These are phyloP conservation scores for Helostoma temminkii DNA, from an alignment of 2,797 vertebrate species.

Conservation along the genomic window DNA sequence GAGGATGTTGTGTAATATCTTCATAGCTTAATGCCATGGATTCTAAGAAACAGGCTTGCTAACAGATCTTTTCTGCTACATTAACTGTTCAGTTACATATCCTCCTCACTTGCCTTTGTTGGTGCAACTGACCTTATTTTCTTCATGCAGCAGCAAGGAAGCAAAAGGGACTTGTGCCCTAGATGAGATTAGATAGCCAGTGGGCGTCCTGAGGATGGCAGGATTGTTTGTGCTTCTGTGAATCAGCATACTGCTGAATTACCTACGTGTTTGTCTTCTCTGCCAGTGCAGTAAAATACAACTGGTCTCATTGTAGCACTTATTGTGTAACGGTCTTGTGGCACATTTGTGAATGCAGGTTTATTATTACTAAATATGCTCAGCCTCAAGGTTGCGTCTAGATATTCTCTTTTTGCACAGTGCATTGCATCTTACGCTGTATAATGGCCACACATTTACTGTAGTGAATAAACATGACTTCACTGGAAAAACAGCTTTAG, in stretches of 20 bases:
- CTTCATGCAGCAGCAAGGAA: constrained; percentile 2
- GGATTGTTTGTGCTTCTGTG: constrained; percentile 31
- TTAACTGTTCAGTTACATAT: constrained; percentile 9
- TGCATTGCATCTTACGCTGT: too few species aligned
- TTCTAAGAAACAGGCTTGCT: constrained; percentile 12
- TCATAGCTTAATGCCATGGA: background rate
- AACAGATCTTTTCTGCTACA: background rate
- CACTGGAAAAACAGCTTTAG: constrained; percentile 26
- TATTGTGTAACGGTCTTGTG: constrained; percentile 50
- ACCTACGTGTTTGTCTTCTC: constrained; percentile 24
- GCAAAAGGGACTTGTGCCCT: constrained; percentile 29
- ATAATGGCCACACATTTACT: background rate
- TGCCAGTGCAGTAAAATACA: constrained; percentile 45
- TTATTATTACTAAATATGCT: background rate
- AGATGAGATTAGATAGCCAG: constrained; percentile 37
- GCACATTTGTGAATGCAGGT: background rate
- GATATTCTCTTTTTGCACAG: background rate
- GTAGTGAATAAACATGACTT: constrained; percentile 5
- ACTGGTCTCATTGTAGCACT: background rate
- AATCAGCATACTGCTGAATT: constrained; percentile 35
- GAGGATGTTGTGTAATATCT: constrained; percentile 1
- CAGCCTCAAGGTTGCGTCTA: background rate
- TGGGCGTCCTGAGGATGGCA: constrained; percentile 6
- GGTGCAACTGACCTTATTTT: constrained; percentile 38
- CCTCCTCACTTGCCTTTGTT: constrained; percentile 4